A percentile compares a stretch with the other conserved stretches of the same genome.
phyloP scores from a whole-genome alignment of 1,140 invertebrate genomes.

The Fopius arisanus region DNA sequence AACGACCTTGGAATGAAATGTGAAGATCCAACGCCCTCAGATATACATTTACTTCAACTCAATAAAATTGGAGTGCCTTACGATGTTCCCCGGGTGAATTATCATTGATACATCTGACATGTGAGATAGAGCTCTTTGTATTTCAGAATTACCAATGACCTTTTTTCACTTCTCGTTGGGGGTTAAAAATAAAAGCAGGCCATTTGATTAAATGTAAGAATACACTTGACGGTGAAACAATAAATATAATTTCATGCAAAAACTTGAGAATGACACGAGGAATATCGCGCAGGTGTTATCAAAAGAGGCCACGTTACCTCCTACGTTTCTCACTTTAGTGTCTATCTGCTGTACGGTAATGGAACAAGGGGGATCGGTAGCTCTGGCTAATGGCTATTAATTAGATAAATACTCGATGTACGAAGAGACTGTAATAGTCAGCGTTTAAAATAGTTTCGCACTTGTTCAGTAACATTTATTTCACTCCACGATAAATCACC shows the following conservation, averaged over 20 bases:
- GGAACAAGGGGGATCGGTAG: constrained; percentile 33
- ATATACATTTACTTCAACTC: not conserved
- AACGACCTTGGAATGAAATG: not conserved
- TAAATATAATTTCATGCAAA: not conserved
- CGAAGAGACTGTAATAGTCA: constrained; percentile 41
- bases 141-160: not conserved
- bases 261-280: not conserved
- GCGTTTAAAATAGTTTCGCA: constrained; percentile 44
- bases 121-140: constrained; percentile 30
- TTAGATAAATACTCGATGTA: constrained; percentile 52
- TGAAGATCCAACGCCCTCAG: constrained; percentile 11
- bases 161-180: not conserved
- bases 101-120: constrained; percentile 44
- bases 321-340: constrained; percentile 22
- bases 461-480: not conserved
- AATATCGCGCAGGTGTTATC: constrained; percentile 35
- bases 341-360: constrained; percentile 18
- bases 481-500: too few species aligned
- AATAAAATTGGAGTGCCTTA: constrained; percentile 51
- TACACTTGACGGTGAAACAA: not conserved
- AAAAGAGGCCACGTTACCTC: constrained; percentile 34
- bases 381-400: constrained; percentile 53
- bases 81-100: constrained; percentile 42
- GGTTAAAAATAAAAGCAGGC: not conserved
- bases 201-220: not conserved